Base-by-base conservation (phyloP, 2,888 invertebrate species). In the Stenolophus ochropezus region DNA sequence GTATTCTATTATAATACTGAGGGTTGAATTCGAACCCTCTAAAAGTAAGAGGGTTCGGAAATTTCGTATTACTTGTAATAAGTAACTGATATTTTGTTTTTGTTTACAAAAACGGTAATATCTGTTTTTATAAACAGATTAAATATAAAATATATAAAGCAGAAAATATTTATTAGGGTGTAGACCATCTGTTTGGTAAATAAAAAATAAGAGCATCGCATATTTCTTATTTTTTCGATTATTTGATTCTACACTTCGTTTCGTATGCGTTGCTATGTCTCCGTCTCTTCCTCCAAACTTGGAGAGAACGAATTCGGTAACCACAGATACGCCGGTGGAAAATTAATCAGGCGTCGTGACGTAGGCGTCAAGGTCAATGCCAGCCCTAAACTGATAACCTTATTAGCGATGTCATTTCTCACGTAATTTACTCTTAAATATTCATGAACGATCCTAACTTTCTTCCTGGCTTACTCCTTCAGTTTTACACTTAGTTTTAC, bases 341-440 rank as follows among this genome's bases (percentile, higher is more conserved):
- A 69, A 69, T 27, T 69, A 69, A 69, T 69, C 33, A 69, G 33
- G 42, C 16, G 27, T 42, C 65, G 14, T 69, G 65, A 18, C 65
- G 33, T 21, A 27, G 33, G 25, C 33, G 42, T 33, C 33, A 69
- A 69, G 65, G 65, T 69, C 65, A 42, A 6, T 33, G 33, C 65
- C 65, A 27, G 16, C 27, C 33, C 27, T 23, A 33, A 69, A 51
- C 51, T 21, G 23, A 49, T 53, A 74, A 74, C 25, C 74, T 74
- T 23, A 74, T 74, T 53, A 74, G 27, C 18, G 74, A 74, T 23
- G 53, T 33, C 25, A 53, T 74, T 74, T 74, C 25, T 23, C 73
- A 49, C 53, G 25, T 74, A 53, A 74, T 74, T 74, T 74, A 74
- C 23, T 74, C 18, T 51, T 74, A 53, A 74, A 74, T 74, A 74